Conservation (phyloP, 2,888 invertebrate genomes). For the Venustoraphidia nigricollis region DNA sequence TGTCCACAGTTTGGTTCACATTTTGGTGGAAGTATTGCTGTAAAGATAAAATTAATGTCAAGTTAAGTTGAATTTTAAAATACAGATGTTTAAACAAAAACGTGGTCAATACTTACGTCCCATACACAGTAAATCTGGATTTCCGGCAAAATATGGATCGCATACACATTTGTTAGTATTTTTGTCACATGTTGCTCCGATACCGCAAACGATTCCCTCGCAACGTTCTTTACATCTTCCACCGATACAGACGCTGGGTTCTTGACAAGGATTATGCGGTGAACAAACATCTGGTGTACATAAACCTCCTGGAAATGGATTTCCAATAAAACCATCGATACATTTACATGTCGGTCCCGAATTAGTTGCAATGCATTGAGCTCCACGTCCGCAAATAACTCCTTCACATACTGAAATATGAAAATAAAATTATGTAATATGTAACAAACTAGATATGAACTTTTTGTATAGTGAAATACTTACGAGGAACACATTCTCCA, state of each 20-base stretch:
- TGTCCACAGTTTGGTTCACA: conserved; percentile 68
- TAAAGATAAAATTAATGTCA: conserved; percentile 19
- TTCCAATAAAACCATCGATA: conserved; percentile 70
- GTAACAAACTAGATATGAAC: not conserved
- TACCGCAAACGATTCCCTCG: conserved; percentile 72
- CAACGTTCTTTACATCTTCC: conserved; percentile 82
- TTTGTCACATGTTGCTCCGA: conserved; percentile 74
- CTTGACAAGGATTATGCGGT: conserved; percentile 55
- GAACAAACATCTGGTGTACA: conserved; percentile 75
- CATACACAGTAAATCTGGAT: conserved; percentile 79
- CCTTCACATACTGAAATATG: conserved; percentile 47
- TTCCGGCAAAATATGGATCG: conserved; percentile 74
- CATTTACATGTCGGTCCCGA: conserved; percentile 81
- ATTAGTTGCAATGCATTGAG: conserved; percentile 71
- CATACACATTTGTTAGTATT: conserved; percentile 72
- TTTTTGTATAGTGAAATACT: conserved; percentile 19
- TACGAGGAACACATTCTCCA: conserved; percentile 73
- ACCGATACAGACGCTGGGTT: conserved; percentile 67
- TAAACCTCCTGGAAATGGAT: conserved; percentile 81
- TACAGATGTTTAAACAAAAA: not conserved
- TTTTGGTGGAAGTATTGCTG: conserved; percentile 59
- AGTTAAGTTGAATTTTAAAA: not conserved
- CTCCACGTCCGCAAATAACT: conserved; percentile 65
- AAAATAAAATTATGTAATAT: conserved; percentile 4
- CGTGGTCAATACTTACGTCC: conserved; percentile 53